phyloP scores from a whole-genome alignment of 2,113 vertebrate genomes.

The Protomyctophum bolini region DNA sequence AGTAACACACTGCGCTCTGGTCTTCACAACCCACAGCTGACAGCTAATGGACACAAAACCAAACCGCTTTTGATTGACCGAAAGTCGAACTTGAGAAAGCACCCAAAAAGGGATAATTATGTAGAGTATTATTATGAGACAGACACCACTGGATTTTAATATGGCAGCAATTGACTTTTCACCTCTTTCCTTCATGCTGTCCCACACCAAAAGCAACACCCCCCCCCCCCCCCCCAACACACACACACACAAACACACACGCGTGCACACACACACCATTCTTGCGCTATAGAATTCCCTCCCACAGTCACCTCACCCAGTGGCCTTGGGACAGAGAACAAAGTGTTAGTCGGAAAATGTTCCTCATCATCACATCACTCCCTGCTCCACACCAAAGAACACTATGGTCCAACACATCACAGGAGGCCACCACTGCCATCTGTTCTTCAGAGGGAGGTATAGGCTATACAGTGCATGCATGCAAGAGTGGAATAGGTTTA shows the following conservation, averaged over 20 bases:
- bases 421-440: conserved; percentile 16
- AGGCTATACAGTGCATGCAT: not conserved
- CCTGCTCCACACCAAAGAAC: conserved; percentile 54
- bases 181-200: conserved; percentile 36
- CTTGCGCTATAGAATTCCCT: no score
- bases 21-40: conserved; percentile 3
- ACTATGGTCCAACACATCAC: not conserved
- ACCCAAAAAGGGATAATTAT: conserved; percentile 3
- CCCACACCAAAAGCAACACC: conserved; percentile 54
- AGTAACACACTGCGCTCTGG: conserved; percentile 43
- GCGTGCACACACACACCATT: conserved; percentile 28
- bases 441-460: conserved; percentile 11
- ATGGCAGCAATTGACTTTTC: conserved; percentile 46
- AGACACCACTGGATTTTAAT: not conserved
- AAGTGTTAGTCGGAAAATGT: conserved; percentile 71
- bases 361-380: conserved; percentile 65
- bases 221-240: conserved; percentile 49
- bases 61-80: not conserved
- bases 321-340: conserved; percentile 69
- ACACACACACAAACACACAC: conserved; percentile 55
- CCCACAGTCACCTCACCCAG: conserved; percentile 58
- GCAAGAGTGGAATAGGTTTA: not conserved
- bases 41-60: not conserved
- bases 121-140: not conserved
- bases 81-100: not conserved